Conservation (phyloP, 2,888 invertebrate species). For the Willowsia nigromaculata region DNA sequence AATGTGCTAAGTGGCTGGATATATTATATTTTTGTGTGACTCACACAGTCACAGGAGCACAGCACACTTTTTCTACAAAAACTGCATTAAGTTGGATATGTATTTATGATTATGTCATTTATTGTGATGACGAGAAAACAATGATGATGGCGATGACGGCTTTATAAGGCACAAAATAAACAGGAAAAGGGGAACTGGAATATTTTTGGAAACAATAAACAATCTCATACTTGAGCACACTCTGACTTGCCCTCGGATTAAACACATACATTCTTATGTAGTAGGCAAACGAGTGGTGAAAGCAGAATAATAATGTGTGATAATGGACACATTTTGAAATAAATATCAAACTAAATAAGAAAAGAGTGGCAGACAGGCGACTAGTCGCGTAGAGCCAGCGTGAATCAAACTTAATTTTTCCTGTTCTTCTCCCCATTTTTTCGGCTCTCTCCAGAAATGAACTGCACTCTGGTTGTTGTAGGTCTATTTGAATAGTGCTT, state of each 20-base stretch:
- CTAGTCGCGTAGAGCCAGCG: not conserved
- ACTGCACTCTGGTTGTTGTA: too few species aligned
- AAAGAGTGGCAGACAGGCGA: not conserved
- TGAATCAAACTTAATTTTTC: constrained; percentile 44
- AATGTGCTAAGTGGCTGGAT: constrained; percentile 65
- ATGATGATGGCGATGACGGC: constrained; percentile 29
- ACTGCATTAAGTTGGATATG: constrained; percentile 66
- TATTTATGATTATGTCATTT: constrained; percentile 68
- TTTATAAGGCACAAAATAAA: constrained; percentile 4
- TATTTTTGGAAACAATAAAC: constrained; percentile 40
- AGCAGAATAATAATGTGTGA: not conserved
- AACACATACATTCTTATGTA: not conserved
- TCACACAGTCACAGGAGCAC: not conserved
- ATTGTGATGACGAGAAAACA: constrained; percentile 9
- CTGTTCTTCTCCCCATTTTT: constrained; percentile 31
- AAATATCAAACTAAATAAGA: not conserved
- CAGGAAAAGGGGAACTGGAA: constrained; percentile 44
- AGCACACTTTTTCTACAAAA: constrained; percentile 20
- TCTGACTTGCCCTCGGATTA: not conserved
- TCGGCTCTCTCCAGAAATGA: constrained; percentile 5
- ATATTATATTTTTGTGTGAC: constrained; percentile 48
- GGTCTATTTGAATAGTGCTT: too few species aligned
- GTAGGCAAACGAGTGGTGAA: not conserved
- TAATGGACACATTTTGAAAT: constrained; percentile 41
- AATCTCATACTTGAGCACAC: not conserved